A percentile compares a stretch with the other conserved stretches of the same genome.
These are phyloP conservation scores for Xiphophorus birchmanni DNA, from an alignment of 2,797 vertebrate species.

Conservation along the genomic window DNA sequence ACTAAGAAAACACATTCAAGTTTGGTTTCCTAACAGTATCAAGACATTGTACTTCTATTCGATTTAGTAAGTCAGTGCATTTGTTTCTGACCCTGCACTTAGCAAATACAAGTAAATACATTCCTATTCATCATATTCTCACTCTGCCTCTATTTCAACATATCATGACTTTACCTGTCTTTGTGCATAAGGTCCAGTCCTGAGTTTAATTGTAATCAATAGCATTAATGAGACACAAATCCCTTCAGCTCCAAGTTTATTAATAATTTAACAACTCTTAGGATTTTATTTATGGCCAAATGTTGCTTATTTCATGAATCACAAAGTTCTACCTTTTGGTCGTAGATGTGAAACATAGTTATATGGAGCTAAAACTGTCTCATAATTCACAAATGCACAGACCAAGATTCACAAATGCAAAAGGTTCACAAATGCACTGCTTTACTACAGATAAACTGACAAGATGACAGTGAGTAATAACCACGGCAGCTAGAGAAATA, in stretches of 20 bases:
- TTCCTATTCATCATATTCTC: background rate
- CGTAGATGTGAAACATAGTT: too few species aligned
- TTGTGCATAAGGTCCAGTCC: background rate
- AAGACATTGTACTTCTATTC: background rate
- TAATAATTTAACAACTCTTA: constrained; percentile 61
- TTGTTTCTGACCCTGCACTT: background rate
- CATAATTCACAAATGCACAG: too few species aligned
- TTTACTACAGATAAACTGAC: too few species aligned
- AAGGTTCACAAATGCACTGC: too few species aligned
- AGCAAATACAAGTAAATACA: background rate
- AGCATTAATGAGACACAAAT: constrained; percentile 8
- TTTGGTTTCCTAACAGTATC: background rate
- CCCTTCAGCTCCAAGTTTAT: constrained; percentile 58
- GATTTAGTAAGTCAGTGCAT: background rate
- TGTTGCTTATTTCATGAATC: constrained; percentile 21
- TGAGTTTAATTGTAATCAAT: background rate
- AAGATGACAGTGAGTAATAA: too few species aligned
- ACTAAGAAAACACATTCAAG: background rate
- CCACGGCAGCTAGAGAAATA: too few species aligned
- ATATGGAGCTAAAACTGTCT: too few species aligned
- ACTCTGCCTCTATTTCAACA: background rate
- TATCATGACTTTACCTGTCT: background rate
- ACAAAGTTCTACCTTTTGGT: constrained; percentile 16
- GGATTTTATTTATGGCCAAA: constrained; percentile 36
- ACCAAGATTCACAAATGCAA: too few species aligned